Conservation (phyloP, 2,113 vertebrate species). For the Mohoua ochrocephala region DNA sequence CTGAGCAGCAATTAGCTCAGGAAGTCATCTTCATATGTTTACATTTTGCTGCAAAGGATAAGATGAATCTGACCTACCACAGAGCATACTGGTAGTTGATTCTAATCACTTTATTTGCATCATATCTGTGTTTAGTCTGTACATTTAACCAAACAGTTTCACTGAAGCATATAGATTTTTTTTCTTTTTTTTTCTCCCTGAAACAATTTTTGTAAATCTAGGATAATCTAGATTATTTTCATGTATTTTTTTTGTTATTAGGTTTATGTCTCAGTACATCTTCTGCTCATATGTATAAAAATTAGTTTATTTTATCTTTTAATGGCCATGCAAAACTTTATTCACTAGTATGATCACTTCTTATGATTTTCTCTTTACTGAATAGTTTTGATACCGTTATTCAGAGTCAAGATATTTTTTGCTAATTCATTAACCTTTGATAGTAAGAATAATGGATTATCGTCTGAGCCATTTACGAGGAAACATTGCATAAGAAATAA, state of each 20-base stretch:
- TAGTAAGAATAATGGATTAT: not conserved
- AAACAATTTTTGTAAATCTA: not conserved
- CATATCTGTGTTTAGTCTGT: not conserved
- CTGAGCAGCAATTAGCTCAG: not conserved
- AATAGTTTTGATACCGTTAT: not conserved
- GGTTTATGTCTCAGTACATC: not conserved
- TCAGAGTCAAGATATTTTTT: not conserved
- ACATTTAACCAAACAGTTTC: not conserved
- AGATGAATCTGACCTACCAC: not conserved
- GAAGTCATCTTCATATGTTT: not conserved
- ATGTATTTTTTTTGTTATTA: not conserved
- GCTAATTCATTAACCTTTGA: not conserved
- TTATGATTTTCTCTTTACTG: not conserved
- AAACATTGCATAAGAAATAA: not conserved
- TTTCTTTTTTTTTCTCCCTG: not conserved
- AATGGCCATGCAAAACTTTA: not conserved
- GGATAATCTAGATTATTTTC: not conserved
- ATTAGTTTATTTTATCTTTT: not conserved
- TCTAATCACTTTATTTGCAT: not conserved
- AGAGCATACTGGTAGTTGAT: not conserved
- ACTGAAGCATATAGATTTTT: not conserved
- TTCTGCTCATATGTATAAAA: not conserved
- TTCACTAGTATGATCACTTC: not conserved
- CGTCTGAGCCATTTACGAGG: not conserved
- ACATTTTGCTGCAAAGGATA: not conserved